phyloP scores from a whole-genome alignment of 2,113 vertebrate genomes.

The Trochalopteron elliotii region DNA sequence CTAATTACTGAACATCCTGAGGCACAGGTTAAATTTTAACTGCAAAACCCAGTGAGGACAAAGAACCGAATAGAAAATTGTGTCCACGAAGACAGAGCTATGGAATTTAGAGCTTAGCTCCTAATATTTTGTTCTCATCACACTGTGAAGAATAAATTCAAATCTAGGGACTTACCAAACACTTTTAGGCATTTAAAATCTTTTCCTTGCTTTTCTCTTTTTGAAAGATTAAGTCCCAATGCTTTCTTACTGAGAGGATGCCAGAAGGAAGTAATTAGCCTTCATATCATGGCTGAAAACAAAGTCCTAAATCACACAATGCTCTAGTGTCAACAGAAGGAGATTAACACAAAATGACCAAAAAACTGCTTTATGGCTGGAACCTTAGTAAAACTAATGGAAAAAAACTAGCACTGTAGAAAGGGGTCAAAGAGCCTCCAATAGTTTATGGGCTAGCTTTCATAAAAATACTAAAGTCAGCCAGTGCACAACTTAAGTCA shows the following conservation, averaged over 20 bases:
- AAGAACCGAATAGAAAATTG: background rate
- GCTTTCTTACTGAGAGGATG: slow-evolving; percentile 5
- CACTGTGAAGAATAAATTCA: background rate
- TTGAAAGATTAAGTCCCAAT: background rate
- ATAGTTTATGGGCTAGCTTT: background rate
- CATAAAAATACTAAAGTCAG: background rate
- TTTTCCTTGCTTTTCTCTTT: background rate
- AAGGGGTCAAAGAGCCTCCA: background rate
- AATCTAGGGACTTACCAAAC: background rate
- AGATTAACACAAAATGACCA: background rate
- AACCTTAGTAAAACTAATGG: background rate
- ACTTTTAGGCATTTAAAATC: background rate
- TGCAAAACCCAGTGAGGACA: background rate
- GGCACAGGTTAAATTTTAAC: background rate
- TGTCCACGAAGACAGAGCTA: background rate
- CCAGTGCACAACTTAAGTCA: background rate
- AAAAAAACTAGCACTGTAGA: background rate
- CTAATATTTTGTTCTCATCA: background rate
- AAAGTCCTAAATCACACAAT: slow-evolving; percentile 36
- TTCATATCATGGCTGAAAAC: slow-evolving; percentile 43
- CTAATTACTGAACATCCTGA: background rate
- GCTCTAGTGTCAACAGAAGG: slow-evolving; percentile 13
- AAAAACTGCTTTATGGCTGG: background rate
- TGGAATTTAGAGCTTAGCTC: background rate
- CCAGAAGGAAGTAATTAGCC: slow-evolving; percentile 44